Evolutionary conservation across 2,888 invertebrate genomes (phyloP).

Genomic region (Azorinus chamasolen): DNA sequence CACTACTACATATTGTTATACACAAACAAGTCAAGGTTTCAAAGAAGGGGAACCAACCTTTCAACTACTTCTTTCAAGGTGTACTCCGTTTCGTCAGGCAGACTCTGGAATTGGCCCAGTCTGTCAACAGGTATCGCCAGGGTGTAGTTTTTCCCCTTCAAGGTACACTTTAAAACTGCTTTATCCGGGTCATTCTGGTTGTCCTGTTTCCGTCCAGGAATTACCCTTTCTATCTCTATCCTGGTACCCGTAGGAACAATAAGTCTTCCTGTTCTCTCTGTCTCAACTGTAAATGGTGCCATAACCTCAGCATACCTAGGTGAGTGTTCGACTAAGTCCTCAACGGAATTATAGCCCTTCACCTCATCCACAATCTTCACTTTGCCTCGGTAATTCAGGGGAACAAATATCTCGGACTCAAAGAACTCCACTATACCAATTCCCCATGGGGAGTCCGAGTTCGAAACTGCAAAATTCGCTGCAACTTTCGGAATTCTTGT

Average conservation of each 20-base stretch:
- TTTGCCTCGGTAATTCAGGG: slow-evolving; percentile 40
- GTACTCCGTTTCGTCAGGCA: slow-evolving; percentile 42
- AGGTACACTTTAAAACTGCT: slow-evolving; percentile 23
- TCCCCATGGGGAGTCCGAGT: slow-evolving; percentile 21
- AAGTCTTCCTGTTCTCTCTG: slow-evolving; percentile 5
- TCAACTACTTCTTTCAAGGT: slow-evolving; percentile 42
- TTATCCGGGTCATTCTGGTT: slow-evolving; percentile 12
- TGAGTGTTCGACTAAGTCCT: slow-evolving; percentile 16
- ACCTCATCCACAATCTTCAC: slow-evolving; percentile 17
- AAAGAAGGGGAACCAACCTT: too few relatives aligned
- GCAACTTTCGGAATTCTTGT: too few relatives aligned
- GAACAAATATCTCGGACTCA: slow-evolving; percentile 36
- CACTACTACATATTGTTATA: too few relatives aligned
- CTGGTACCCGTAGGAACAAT: slow-evolving; percentile 30
- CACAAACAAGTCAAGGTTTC: too few relatives aligned
- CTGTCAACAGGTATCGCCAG: slow-evolving; percentile 12
- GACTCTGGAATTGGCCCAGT: slow-evolving; percentile 21
- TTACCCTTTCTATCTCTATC: slow-evolving; percentile 44
- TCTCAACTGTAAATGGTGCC: slow-evolving; percentile 11
- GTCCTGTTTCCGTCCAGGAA: too few relatives aligned
- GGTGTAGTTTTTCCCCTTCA: not conserved
- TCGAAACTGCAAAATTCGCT: too few relatives aligned
- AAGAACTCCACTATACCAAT: slow-evolving; percentile 39
- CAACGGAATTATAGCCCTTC: slow-evolving; percentile 25
- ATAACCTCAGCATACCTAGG: slow-evolving; percentile 42